Percentiles rank a stretch among this genome's conserved stretches.
These are phyloP conservation scores for Pteropus alecto DNA, from an alignment of 2,113 vertebrate genomes.

Conservation along the genomic window DNA sequence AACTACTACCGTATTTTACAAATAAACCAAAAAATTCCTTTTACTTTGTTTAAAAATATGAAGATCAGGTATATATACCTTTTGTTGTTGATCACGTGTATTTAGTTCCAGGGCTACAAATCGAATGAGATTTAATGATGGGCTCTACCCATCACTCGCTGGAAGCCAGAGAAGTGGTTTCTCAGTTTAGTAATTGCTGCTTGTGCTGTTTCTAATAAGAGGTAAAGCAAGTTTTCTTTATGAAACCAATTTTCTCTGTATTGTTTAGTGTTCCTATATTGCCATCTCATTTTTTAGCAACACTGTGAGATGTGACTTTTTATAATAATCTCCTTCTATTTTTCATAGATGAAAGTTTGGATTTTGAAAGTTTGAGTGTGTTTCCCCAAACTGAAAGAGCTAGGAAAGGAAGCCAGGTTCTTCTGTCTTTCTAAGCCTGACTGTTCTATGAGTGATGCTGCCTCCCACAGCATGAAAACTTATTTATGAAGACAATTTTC, in stretches of 20 bases:
- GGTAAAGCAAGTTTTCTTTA: neutral
- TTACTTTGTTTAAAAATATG: neutral
- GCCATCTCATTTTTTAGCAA: neutral
- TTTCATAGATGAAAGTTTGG: neutral
- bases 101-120: neutral
- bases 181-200: neutral
- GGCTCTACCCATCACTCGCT: neutral
- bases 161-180: neutral
- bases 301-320: neutral
- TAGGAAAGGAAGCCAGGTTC: neutral
- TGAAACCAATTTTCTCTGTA: neutral
- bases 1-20: neutral
- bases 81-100: neutral
- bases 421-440: neutral
- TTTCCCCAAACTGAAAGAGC: neutral
- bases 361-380: neutral
- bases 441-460: neutral
- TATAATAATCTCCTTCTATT: neutral
- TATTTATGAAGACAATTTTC: neutral
- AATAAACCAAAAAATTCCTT: neutral
- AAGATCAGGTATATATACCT: neutral
- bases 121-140: neutral
- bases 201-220: neutral
- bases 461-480: neutral
- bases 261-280: neutral